Base-by-base conservation (phyloP, 2,888 invertebrate species). In the Drosophila subquinaria region DNA sequence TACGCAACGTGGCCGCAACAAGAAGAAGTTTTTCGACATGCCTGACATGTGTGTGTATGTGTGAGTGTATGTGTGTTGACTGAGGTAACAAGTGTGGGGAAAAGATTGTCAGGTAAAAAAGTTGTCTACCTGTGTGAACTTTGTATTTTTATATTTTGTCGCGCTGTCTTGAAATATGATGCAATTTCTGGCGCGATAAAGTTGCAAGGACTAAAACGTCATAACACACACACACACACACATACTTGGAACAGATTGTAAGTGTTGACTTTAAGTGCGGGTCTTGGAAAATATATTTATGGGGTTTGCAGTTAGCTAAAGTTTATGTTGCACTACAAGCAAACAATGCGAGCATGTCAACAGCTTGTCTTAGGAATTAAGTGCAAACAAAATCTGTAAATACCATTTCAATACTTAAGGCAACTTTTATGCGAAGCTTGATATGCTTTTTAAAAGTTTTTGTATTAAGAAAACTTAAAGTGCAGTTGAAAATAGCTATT, bases 181-280 rank as follows among this genome's bases (percentile, higher is more conserved):
- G 90, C 90, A 90, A 88, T 87, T 87, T 90, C 81, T 87, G 83
- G 74, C 53, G 79, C 83, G 78, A 88, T 88, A 86, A 86, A 90
- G 83, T 82, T 86, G 76, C 83, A 82, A 70, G 80, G 71, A 86
- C 76, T 79, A 75, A 79, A 63, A 75, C 57, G 76, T 76, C 76
- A 75, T 69, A 74, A 47, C 80, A 75, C 63, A 65, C 53, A 68
- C 33, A 45, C 27, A 66, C 43, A 50, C 42, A 51, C 38, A 42
- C 17, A 62, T 27, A 45, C 45, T 30, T 15, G 9, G 30, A 67
- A 56, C 73, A 69, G 61, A 64, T 70, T 69, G 78, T 70, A 71
- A 74, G 73, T 76, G 76, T 84, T 88, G 79, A 82, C 89, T 87
- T 87, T 87, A 60, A 45, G 69, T 10, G 30, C 13, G 53, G 42